phyloP scores from a whole-genome alignment of 2,888 invertebrate genomes.

The Caenorhabditis japonica region DNA sequence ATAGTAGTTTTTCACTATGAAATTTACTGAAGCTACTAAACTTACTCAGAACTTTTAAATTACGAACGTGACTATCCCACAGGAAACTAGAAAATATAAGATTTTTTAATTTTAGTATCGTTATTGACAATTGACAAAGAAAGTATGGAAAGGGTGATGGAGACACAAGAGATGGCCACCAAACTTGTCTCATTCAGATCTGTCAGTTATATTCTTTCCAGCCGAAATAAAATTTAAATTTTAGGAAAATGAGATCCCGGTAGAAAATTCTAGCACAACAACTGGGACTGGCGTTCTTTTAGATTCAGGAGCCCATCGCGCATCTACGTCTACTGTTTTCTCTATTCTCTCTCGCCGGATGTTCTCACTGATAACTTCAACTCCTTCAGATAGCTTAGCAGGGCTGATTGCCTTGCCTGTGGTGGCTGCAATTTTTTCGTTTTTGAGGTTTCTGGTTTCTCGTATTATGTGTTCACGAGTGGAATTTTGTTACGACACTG shows the following conservation, averaged over 20 bases:
- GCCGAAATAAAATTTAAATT: not conserved
- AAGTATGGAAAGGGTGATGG: conserved; percentile 90
- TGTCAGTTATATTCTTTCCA: not conserved
- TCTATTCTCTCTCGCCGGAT: conserved; percentile 28
- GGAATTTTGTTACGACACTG: not conserved
- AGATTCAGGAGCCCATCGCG: conserved; percentile 21
- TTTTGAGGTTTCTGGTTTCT: conserved; percentile 7
- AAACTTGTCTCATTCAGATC: conserved; percentile 55
- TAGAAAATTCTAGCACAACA: conserved; percentile 14
- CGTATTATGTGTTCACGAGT: no score
- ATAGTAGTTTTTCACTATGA: no score
- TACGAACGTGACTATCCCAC: no score
- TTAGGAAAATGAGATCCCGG: conserved; percentile 17
- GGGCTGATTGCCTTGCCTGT: conserved; percentile 25
- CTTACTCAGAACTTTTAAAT: no score
- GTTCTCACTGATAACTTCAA: conserved; percentile 29
- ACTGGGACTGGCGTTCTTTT: conserved; percentile 33
- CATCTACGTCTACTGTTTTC: conserved; percentile 11
- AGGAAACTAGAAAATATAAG: no score
- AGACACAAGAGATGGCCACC: conserved; percentile 84
- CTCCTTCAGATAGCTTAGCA: conserved; percentile 23
- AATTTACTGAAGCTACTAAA: no score
- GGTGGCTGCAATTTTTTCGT: conserved; percentile 7
- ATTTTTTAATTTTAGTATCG: conserved; percentile 81
- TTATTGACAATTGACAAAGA: conserved; percentile 85